A percentile compares a stretch with the other conserved stretches of the same genome.
Evolutionary conservation across 2,888 invertebrate species (phyloP).

Genomic region (Chrysina gloriosa): DNA sequence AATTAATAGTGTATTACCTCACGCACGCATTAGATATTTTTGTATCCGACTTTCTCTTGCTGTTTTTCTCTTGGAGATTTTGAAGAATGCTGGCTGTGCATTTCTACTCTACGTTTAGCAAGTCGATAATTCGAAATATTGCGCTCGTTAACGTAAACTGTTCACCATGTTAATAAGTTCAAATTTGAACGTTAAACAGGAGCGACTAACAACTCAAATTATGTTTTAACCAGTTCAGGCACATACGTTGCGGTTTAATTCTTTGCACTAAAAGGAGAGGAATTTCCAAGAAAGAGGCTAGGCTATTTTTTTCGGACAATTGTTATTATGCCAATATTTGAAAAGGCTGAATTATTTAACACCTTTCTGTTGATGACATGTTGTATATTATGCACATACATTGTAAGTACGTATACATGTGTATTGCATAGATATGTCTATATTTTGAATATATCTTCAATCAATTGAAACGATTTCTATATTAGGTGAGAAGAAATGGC

Average conservation of each 20-base stretch:
- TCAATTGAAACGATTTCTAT: no score
- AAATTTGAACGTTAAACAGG: conserved; percentile 28
- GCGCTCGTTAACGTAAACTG: conserved; percentile 13
- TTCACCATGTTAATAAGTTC: conserved; percentile 22
- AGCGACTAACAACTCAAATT: conserved; percentile 25
- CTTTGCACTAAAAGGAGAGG: conserved; percentile 21
- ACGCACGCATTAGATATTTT: conserved; percentile 25
- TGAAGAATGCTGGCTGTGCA: conserved; percentile 20
- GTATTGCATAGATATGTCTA: not conserved
- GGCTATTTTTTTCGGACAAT: not conserved
- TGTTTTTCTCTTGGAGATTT: conserved; percentile 19
- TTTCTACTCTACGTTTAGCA: conserved; percentile 26
- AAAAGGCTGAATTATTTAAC: conserved; percentile 27
- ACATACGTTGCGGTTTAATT: conserved; percentile 20
- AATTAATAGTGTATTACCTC: conserved; percentile 23
- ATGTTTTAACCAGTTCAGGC: conserved; percentile 8
- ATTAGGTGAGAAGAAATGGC: no score
- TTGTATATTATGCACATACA: not conserved
- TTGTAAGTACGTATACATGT: not conserved
- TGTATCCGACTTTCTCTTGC: conserved; percentile 22
- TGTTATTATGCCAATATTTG: conserved; percentile 26
- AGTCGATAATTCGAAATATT: conserved; percentile 21
- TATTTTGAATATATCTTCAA: no score
- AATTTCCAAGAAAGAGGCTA: conserved; percentile 12
- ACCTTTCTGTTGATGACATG: not conserved